phyloP scores from a whole-genome alignment of 1,140 invertebrate species.

The Dendroctonus valens region DNA sequence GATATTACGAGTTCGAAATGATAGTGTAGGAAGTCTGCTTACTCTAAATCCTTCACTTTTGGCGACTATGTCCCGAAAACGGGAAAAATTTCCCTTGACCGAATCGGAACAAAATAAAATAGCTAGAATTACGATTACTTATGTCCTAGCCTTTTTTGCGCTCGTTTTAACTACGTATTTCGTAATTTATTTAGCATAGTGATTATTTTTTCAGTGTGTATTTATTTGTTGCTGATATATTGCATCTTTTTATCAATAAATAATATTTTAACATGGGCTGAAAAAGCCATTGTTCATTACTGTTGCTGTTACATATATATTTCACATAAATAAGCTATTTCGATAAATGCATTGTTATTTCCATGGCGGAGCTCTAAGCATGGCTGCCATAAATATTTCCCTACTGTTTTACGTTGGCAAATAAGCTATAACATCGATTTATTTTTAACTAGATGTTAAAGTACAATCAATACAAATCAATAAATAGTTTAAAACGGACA shows the following conservation, averaged over 20 bases:
- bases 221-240: too few species aligned
- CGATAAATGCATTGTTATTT: too few species aligned
- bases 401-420: background rate
- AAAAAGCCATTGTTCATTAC: too few species aligned
- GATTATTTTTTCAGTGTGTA: too few species aligned
- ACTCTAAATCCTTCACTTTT: constrained; percentile 55
- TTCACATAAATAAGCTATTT: too few species aligned
- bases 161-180: constrained; percentile 56
- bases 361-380: too few species aligned
- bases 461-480: background rate
- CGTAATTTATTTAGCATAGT: constrained; percentile 52
- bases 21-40: constrained; percentile 43
- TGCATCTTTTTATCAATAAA: background rate
- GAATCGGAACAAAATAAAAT: constrained; percentile 54
- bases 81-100: constrained; percentile 32
- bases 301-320: too few species aligned
- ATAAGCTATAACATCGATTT: constrained; percentile 1
- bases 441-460: constrained; percentile 5
- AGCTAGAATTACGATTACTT: constrained; percentile 53
- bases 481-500: background rate
- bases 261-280: background rate
- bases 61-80: constrained; percentile 43
- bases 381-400: too few species aligned
- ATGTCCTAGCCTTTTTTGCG: constrained; percentile 54
- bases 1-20: constrained; percentile 9